Conservation (phyloP, 1,140 invertebrate genomes). For the Drosophila pseudoananassae region DNA sequence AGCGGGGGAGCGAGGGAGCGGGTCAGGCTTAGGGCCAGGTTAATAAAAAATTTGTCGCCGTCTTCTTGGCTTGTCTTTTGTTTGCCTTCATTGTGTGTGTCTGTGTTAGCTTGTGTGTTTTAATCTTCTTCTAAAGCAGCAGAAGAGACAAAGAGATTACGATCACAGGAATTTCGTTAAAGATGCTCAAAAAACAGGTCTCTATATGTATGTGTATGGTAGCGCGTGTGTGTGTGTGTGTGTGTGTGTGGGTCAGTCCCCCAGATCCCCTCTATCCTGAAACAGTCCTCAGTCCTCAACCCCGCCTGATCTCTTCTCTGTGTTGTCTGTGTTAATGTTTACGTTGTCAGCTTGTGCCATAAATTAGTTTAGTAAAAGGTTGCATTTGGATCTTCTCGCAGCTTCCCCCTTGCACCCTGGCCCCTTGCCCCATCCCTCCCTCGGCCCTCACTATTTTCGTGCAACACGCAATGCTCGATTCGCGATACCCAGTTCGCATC, state of each 20-base stretch:
- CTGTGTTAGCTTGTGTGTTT: slow-evolving; percentile 60
- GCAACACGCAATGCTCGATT: slow-evolving; percentile 51
- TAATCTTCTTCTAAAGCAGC: slow-evolving; percentile 78
- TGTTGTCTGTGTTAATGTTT: slow-evolving; percentile 76
- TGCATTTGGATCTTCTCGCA: slow-evolving; percentile 66
- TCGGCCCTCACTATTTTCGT: slow-evolving; percentile 10
- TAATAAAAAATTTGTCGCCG: slow-evolving; percentile 81
- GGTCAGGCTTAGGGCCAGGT: slow-evolving; percentile 57
- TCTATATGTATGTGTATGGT: slow-evolving; percentile 32
- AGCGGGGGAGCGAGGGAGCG: slow-evolving; percentile 9
- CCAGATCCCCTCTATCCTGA: not conserved
- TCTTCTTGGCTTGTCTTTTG: slow-evolving; percentile 64
- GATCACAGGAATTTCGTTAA: slow-evolving; percentile 81
- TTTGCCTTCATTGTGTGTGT: slow-evolving; percentile 31
- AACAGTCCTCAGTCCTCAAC: not conserved
- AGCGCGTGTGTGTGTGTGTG: not conserved
- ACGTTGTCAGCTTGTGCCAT: slow-evolving; percentile 83
- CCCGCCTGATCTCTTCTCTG: slow-evolving; percentile 6
- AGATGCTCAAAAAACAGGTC: slow-evolving; percentile 78
- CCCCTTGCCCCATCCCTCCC: not conserved
- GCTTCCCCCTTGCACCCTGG: slow-evolving; percentile 3
- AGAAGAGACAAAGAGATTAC: slow-evolving; percentile 82
- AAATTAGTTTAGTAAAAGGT: slow-evolving; percentile 84
- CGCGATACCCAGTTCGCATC: slow-evolving; percentile 27
- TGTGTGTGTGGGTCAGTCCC: slow-evolving; percentile 3